Base-by-base conservation (phyloP, 2,113 vertebrate species). In the Mormyrus iriodes region DNA sequence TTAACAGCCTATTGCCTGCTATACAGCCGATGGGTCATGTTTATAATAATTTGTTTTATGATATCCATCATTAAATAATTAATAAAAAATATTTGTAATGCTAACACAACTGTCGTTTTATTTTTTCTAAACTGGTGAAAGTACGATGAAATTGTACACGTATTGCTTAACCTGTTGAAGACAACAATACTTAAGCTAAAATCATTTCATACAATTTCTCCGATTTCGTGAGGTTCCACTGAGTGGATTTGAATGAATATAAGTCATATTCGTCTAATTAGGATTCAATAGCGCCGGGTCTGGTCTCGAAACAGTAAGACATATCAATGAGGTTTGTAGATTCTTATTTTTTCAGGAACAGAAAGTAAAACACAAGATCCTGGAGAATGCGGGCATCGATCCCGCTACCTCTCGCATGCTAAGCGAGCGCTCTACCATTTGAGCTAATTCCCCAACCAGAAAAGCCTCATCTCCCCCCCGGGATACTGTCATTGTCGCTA, bases 361-460 rank as follows among this genome's bases (percentile, higher is more conserved):
- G 17, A 79, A 79, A 79, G 19, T 15, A 13, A 53, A 17, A 53
- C 15, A 9, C 4, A 76, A 39, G 19, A 17, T 35, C 35, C n/a
- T 90, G 92, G 95, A 93, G 92, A 88, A 92, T 93, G 92, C 91
- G 92, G 94, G 88, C 76, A 89, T 93, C 93, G 94, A 95, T 93
- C 92, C 92, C 92, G 92, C 94, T 94, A 94, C 93, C 91, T 92
- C 76, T 89, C 94, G 92, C 93, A 94, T 91, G 88, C 91, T 94
- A 93, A 95, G 94, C 90, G 94, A 95, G 92, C 92, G 94, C 95
- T 95, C 94, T 95, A 95, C 94, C 92, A 94, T 96, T 93, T 95
- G 91, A 95, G 94, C 93, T 93, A 91, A 94, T 95, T 94, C 92
- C 93, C 93, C 92, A 0, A n/a, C n/a, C n/a, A n/a, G n/a, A n/a